A percentile compares a stretch with the other conserved stretches of the same genome.
Conservation (phyloP, 2,113 vertebrate genomes). For the Pseudopipra pipra region DNA sequence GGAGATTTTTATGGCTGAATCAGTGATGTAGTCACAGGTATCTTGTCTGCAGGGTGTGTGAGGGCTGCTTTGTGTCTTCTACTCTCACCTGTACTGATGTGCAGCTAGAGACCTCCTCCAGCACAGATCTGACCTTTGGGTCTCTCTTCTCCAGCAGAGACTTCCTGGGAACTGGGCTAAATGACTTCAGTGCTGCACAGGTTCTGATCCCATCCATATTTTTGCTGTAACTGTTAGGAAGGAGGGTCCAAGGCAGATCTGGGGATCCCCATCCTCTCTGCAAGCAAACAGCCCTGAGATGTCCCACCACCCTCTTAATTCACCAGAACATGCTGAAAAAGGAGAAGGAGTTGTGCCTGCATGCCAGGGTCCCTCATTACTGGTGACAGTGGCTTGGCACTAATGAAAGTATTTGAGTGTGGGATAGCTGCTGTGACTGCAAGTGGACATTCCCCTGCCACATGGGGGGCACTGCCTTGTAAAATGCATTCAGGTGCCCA, state of each 20-base stretch:
- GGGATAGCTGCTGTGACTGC: neutral
- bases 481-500: neutral
- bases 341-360: neutral
- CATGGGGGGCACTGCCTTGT: neutral
- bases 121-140: neutral
- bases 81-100: neutral
- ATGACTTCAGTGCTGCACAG: neutral
- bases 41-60: neutral
- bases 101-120: neutral
- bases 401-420: neutral
- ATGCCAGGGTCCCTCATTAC: neutral
- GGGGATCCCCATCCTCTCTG: neutral
- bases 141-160: neutral
- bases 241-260: neutral
- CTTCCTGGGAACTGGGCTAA: neutral
- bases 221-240: neutral
- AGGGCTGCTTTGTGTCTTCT: neutral
- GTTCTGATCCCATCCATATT: neutral
- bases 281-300: neutral
- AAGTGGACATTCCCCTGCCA: rapidly evolving
- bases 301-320: neutral
- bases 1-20: neutral
- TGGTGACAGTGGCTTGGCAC: rapidly evolving
- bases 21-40: neutral
- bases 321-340: neutral